Percentiles rank a stretch among this genome's conserved stretches.
These are phyloP conservation scores for Congeria kusceri DNA, from an alignment of 2,888 invertebrate genomes.

Conservation along the genomic window DNA sequence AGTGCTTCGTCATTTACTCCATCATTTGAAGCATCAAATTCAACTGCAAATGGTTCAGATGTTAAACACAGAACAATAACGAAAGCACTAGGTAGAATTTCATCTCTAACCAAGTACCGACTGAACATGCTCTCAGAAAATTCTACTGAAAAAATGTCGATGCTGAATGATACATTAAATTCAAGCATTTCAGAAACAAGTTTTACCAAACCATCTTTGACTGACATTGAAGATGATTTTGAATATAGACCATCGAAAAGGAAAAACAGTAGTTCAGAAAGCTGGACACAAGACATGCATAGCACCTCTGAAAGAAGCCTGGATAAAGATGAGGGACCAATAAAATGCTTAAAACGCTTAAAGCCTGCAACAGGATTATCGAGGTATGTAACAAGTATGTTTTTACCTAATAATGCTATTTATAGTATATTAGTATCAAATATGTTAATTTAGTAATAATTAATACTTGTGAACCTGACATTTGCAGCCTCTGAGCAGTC, in stretches of 20 bases:
- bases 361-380: too few relatives aligned
- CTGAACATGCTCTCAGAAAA: not conserved
- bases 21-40: too few relatives aligned
- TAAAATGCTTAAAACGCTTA: too few relatives aligned
- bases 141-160: too few relatives aligned
- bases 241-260: constrained; percentile 30
- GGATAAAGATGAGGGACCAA: not conserved
- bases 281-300: constrained; percentile 1
- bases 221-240: constrained; percentile 36
- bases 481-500: too few relatives aligned
- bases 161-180: not conserved
- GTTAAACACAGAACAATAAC: not conserved
- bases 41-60: too few relatives aligned
- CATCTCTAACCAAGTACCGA: not conserved
- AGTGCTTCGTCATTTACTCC: too few relatives aligned
- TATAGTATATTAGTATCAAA: too few relatives aligned
- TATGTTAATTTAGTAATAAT: too few relatives aligned
- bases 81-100: not conserved
- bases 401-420: not conserved
- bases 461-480: too few relatives aligned
- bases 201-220: constrained; percentile 22
- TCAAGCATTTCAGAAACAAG: not conserved
- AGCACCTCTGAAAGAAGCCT: not conserved
- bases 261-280: not conserved
- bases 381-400: not conserved